Base-by-base conservation (phyloP, 2,797 vertebrate genomes). In the Malurus splendens region DNA sequence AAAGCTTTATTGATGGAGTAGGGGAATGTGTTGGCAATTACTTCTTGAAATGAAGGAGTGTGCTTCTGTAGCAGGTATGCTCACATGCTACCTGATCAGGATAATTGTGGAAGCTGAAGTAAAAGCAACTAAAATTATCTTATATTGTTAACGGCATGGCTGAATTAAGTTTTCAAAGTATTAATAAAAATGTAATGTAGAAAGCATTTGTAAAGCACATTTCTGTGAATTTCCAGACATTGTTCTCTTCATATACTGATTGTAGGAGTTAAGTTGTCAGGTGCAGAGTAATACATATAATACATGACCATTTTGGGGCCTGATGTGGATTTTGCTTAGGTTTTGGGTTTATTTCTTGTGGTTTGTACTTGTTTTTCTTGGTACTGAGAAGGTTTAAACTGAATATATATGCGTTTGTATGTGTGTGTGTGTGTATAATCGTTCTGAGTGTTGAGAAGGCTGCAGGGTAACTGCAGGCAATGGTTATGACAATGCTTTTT, bases 1-100 rank as follows among this genome's bases (percentile, higher is more conserved):
- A 64, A 62, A 55, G 67, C 39, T 87, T 85, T 47, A 83, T 16
- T 92, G 77, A 71, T 86, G 50, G 87, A 67, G 14, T 67, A 66
- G 74, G 45, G 28, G 42, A 72, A 57, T 0, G 7, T 12, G 44
- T 18, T 59, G 55, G 82, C 56, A 85, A 86, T 93, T 88, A 74
- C 61, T 90, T 87, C 41, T 61, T 66, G 65, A 89, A 82, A 74
- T 54, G 41, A 80, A 84, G 64, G 32, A 71, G 22, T 20, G 27
- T 41, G 20, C 27, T 76, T 10, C 68, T 85, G 44, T 66, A 77
- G 66, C 44, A 55, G 75, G 56, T 30, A 19, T 67, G 38, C 41
- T 16, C 8, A 16, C 30, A 5, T 55, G 28, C 33, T 82, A 72
- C 61, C 47, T 55, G 50, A 68, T 82, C 51, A 55, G 65, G 67